phyloP scores from a whole-genome alignment of 2,797 vertebrate genomes.

The Artibeus lituratus region DNA sequence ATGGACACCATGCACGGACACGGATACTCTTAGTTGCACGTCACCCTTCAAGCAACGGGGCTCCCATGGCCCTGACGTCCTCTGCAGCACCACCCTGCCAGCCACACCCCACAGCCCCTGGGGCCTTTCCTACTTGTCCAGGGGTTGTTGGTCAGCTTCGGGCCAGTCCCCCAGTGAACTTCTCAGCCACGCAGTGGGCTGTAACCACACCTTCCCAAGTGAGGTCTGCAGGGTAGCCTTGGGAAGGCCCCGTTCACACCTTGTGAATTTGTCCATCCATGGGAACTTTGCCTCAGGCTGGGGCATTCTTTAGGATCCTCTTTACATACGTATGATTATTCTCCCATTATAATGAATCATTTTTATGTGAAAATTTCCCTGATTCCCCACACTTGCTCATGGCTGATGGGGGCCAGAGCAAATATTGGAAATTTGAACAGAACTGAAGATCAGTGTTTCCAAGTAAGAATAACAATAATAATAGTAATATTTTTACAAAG shows the following conservation, averaged over 20 bases:
- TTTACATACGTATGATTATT: background rate
- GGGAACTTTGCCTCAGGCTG: background rate
- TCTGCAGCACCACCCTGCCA: background rate
- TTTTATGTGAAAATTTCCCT: background rate
- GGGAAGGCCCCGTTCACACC: too few relatives aligned
- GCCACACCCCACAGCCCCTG: background rate
- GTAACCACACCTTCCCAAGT: background rate
- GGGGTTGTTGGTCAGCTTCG: background rate
- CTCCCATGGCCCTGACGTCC: background rate
- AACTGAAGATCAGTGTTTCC: background rate
- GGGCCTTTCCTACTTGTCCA: background rate
- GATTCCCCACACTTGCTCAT: background rate
- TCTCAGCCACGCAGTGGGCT: background rate
- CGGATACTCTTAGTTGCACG: too few relatives aligned
- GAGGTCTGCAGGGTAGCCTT: background rate
- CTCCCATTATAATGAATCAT: background rate
- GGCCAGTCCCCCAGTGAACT: background rate
- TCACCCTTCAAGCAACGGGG: background rate
- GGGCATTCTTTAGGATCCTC: background rate
- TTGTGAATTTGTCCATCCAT: background rate
- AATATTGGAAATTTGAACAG: background rate
- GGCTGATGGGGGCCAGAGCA: background rate
- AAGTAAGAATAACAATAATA: background rate
- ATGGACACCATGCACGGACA: fast-evolving
- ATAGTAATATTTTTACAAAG: background rate